A percentile compares a stretch with the other conserved stretches of the same genome.
These are phyloP conservation scores for Coracopsis vasa DNA, from an alignment of 2,113 vertebrate genomes.

Conservation along the genomic window DNA sequence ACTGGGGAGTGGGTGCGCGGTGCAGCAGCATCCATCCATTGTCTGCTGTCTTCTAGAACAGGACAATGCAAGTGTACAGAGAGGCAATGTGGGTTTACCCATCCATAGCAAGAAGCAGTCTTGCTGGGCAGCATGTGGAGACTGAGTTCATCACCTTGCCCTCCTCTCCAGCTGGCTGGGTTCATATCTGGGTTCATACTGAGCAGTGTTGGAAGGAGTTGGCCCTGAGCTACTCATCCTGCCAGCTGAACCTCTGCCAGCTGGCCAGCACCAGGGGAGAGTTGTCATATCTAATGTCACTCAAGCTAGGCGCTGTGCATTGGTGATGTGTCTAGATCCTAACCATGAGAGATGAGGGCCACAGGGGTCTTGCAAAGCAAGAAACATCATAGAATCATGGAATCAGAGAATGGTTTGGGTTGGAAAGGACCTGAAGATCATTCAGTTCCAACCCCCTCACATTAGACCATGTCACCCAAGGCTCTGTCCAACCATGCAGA, in stretches of 20 bases:
- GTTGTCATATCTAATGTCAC: not conserved
- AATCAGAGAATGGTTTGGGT: not conserved
- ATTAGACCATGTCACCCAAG: not conserved
- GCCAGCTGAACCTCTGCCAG: not conserved
- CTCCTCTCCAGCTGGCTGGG: not conserved
- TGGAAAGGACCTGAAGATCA: not conserved
- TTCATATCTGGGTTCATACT: not conserved
- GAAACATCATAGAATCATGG: too few relatives aligned
- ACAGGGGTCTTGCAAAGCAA: not conserved
- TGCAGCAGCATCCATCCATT: not conserved
- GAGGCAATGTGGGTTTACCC: not conserved
- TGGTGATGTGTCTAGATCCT: not conserved
- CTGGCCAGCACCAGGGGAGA: not conserved
- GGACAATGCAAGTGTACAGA: not conserved
- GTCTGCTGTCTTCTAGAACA: not conserved
- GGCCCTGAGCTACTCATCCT: not conserved
- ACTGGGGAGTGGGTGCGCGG: not conserved
- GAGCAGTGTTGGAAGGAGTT: not conserved
- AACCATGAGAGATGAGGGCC: not conserved
- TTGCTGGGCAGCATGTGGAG: accelerated
- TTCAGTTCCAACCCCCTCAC: not conserved
- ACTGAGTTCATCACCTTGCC: accelerated
- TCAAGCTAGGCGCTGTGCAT: not conserved
- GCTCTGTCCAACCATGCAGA: not conserved
- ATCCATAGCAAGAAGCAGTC: not conserved